A percentile compares a stretch with the other conserved stretches of the same genome.
Conservation (phyloP, 2,797 vertebrate genomes). For the Pseudochirops cupreus region DNA sequence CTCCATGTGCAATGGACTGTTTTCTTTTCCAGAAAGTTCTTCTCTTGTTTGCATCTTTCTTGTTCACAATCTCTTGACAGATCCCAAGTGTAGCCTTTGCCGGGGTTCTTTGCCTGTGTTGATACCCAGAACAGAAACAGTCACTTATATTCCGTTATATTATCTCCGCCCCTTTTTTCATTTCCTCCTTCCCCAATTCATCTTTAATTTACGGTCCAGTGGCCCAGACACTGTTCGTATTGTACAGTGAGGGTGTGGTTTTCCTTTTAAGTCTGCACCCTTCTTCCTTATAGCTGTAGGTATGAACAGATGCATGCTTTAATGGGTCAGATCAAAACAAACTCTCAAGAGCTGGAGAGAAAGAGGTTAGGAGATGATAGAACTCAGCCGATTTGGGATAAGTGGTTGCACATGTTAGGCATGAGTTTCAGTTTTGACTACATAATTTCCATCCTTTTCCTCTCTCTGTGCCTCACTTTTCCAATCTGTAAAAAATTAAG, state of each 20-base stretch:
- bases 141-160: conserved; percentile 46
- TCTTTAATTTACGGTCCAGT: conserved; percentile 62
- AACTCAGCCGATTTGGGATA: neutral
- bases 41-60: conserved; percentile 64
- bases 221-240: conserved; percentile 9
- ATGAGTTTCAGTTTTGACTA: neutral
- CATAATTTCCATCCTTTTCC: neutral
- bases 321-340: neutral
- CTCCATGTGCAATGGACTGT: conserved; percentile 56
- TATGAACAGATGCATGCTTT: conserved; percentile 8
- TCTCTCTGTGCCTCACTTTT: neutral
- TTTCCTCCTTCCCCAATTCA: conserved; percentile 22
- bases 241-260: conserved; percentile 63
- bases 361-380: neutral
- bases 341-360: conserved; percentile 11
- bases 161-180: conserved; percentile 72
- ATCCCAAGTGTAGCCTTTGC: conserved; percentile 13
- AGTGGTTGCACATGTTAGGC: neutral
- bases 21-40: conserved; percentile 55
- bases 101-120: neutral
- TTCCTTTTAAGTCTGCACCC: conserved; percentile 70
- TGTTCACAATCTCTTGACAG: neutral
- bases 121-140: neutral
- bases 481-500: neutral
- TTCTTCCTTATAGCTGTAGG: conserved; percentile 66